Conservation (phyloP, 2,113 vertebrate species). For the Nestor notabilis region DNA sequence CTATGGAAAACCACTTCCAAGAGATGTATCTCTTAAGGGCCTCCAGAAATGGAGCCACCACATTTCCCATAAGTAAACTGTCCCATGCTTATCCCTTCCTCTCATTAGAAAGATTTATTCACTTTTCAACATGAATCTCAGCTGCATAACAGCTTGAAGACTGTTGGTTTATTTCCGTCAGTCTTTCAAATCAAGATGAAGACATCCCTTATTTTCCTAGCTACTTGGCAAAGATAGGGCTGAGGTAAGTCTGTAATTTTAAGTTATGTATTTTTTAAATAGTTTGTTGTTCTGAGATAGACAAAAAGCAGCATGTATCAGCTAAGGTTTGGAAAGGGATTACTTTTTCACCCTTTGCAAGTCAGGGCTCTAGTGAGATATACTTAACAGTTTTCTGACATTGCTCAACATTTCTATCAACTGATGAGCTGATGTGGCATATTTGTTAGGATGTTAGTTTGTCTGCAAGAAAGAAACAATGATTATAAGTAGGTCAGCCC, state of each 20-base stretch:
- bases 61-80: neutral
- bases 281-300: neutral
- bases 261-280: neutral
- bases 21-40: neutral
- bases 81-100: neutral
- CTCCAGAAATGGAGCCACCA: neutral
- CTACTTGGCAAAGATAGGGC: neutral
- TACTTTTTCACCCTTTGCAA: neutral
- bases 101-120: neutral
- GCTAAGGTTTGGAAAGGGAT: neutral
- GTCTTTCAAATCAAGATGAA: neutral
- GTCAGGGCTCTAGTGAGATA: neutral
- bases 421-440: neutral
- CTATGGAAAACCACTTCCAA: neutral
- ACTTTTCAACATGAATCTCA: neutral
- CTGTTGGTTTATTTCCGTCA: neutral
- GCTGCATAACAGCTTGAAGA: neutral
- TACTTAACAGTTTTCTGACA: neutral
- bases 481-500: conserved; percentile 49
- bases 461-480: neutral
- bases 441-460: neutral
- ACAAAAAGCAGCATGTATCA: neutral
- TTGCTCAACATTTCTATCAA: neutral
- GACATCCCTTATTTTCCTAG: neutral
- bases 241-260: neutral